These are phyloP conservation scores for Anoplolepis gracilipes DNA, from an alignment of 1,140 invertebrate genomes.

Conservation along the genomic window DNA sequence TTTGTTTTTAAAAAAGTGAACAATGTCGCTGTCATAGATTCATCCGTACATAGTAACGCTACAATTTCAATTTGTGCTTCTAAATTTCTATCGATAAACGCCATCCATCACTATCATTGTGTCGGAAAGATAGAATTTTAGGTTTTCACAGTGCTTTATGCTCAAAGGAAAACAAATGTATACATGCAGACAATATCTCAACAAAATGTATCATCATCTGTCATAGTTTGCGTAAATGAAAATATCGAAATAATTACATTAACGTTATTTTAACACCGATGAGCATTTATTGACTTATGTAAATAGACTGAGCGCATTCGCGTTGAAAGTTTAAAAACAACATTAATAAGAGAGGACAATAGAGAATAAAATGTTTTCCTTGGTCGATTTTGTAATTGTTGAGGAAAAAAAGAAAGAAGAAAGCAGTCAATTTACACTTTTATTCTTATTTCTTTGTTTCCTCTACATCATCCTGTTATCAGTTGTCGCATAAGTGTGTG, in stretches of 20 bases:
- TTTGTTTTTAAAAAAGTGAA: not conserved
- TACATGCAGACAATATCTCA: slow-evolving; percentile 17
- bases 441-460: too few relatives aligned
- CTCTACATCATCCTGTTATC: too few relatives aligned
- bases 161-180: slow-evolving; percentile 15
- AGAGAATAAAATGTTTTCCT: too few relatives aligned
- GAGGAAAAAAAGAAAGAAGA: too few relatives aligned
- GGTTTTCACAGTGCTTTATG: not conserved
- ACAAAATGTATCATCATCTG: slow-evolving; percentile 27
- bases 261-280: not conserved
- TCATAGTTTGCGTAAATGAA: not conserved
- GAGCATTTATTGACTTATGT: not conserved
- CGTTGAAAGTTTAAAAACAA: too few relatives aligned
- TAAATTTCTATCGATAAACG: slow-evolving; percentile 20
- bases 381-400: too few relatives aligned
- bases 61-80: slow-evolving; percentile 44
- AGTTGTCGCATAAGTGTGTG: too few relatives aligned
- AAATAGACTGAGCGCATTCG: too few relatives aligned
- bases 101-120: slow-evolving; percentile 31
- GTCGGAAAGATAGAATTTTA: slow-evolving; percentile 28
- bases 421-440: too few relatives aligned
- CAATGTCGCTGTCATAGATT: not conserved
- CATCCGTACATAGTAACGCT: not conserved
- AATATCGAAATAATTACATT: slow-evolving; percentile 44
- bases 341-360: too few relatives aligned